Evolutionary conservation across 2,113 vertebrate genomes (phyloP).

Genomic region (Deroptyus accipitrinus): DNA sequence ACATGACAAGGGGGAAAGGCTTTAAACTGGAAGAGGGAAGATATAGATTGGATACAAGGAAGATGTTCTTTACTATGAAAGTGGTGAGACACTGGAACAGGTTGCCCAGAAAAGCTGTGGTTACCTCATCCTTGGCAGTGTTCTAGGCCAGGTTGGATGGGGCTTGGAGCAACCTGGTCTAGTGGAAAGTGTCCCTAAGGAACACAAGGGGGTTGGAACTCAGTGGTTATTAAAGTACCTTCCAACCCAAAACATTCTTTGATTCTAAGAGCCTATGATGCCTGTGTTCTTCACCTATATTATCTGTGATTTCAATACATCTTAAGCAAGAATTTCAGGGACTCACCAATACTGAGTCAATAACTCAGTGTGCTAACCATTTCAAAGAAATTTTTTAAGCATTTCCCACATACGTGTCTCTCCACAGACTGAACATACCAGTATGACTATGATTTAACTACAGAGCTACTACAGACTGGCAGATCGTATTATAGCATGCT

Average conservation of each 20-base stretch:
- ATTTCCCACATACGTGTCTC: not conserved
- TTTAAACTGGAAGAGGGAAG: not conserved
- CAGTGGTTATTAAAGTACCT: not conserved
- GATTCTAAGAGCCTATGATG: not conserved
- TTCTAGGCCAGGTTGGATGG: not conserved
- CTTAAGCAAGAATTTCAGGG: not conserved
- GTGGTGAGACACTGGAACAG: not conserved
- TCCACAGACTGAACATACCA: not conserved
- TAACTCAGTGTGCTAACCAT: not conserved
- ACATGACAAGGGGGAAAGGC: not conserved
- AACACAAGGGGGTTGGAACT: not conserved
- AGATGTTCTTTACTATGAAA: not conserved
- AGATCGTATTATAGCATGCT: not conserved
- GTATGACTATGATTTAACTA: not conserved
- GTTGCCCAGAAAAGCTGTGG: not conserved
- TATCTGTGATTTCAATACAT: not conserved
- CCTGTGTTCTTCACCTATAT: accelerated
- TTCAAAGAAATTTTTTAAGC: not conserved
- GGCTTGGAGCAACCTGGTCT: not conserved
- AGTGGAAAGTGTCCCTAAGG: not conserved
- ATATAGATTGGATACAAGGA: not conserved
- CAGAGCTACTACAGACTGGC: not conserved
- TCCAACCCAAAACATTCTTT: not conserved
- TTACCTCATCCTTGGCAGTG: not conserved
- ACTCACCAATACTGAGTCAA: not conserved